Evolutionary conservation across 2,113 vertebrate genomes (phyloP).

Genomic region (Tautogolabrus adspersus): DNA sequence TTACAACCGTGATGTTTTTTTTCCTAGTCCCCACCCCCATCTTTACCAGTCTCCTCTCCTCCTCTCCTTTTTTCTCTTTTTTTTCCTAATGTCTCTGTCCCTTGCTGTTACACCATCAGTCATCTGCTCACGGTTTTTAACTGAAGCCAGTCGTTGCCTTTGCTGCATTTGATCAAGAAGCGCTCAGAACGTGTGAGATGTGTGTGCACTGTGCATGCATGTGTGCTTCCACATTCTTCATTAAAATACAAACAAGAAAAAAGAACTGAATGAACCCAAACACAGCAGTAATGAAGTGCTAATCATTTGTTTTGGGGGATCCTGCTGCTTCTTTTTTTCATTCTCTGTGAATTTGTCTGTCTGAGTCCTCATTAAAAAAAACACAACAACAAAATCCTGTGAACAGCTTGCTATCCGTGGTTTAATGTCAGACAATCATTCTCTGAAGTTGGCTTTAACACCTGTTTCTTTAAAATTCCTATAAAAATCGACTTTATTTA

Average conservation of each 20-base stretch:
- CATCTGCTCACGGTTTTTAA: constrained; percentile 65
- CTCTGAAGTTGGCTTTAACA: background rate
- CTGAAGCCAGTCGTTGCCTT: constrained; percentile 55
- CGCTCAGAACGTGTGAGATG: constrained; percentile 51
- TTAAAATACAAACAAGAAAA: constrained; percentile 40
- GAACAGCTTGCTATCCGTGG: constrained; percentile 22
- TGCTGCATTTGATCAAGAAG: constrained; percentile 54
- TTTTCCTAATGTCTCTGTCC: constrained; percentile 66
- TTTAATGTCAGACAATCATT: constrained; percentile 38
- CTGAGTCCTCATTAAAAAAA: constrained; percentile 54
- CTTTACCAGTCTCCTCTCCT: constrained; percentile 71
- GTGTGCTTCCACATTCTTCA: constrained; percentile 38
- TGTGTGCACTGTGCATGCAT: constrained; percentile 34
- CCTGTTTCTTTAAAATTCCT: background rate
- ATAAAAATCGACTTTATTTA: constrained; percentile 8
- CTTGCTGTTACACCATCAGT: constrained; percentile 63
- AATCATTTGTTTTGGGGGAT: constrained; percentile 58
- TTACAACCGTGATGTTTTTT: constrained; percentile 72
- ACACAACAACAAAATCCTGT: constrained; percentile 49
- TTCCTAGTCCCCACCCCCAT: constrained; percentile 65
- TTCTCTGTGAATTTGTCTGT: constrained; percentile 51
- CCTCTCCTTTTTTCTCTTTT: constrained; percentile 58
- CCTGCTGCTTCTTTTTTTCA: constrained; percentile 12
- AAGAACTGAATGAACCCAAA: constrained; percentile 39
- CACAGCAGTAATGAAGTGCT: constrained; percentile 59